Conservation (phyloP, 2,113 vertebrate species). For the Nesogale talazaci region DNA sequence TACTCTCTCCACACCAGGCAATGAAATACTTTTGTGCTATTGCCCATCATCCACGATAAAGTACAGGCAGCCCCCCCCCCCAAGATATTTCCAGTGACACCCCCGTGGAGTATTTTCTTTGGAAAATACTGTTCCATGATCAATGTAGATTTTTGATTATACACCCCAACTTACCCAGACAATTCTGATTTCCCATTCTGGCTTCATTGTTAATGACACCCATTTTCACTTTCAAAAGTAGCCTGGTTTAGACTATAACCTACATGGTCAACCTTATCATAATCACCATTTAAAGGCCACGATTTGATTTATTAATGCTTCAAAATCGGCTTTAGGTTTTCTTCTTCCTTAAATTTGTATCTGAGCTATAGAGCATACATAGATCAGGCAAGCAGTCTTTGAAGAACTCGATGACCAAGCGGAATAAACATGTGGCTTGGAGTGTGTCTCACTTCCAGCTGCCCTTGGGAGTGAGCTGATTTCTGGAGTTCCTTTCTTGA, state of each 20-base stretch:
- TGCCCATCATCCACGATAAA: too few species aligned
- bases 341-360: not conserved
- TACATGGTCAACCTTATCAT: not conserved
- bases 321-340: conserved; percentile 43
- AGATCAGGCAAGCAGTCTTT: not conserved
- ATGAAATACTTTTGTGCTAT: too few species aligned
- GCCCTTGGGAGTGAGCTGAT: too few species aligned
- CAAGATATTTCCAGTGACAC: too few species aligned
- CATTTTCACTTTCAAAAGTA: not conserved
- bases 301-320: conserved; percentile 16
- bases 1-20: too few species aligned
- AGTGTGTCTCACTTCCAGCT: not conserved
- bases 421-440: not conserved
- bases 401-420: not conserved
- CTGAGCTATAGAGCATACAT: not conserved
- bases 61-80: too few species aligned
- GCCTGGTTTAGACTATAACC: not conserved
- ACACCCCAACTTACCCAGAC: not conserved
- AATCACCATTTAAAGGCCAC: not conserved
- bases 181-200: not conserved
- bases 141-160: too few species aligned
- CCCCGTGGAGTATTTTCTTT: too few species aligned
- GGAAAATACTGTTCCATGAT: too few species aligned
- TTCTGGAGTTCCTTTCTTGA: not conserved
- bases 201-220: not conserved